Evolutionary conservation across 37 sponge, comb jelly and placozoan species (phyloP).

Genomic region (Ianthella basta): DNA sequence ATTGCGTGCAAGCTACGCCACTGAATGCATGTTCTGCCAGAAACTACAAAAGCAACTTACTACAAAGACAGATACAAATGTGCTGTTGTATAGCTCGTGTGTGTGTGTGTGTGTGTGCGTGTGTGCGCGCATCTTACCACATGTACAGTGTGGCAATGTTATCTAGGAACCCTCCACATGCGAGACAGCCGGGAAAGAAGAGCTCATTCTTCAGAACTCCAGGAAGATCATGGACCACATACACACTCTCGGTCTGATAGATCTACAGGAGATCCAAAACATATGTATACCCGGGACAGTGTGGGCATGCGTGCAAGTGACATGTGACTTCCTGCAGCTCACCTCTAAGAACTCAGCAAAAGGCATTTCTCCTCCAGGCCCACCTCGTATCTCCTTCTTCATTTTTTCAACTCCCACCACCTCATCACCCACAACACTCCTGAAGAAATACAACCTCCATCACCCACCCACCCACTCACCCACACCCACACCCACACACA

Average conservation of each 20-base stretch:
- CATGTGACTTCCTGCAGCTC: neutral
- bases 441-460: neutral
- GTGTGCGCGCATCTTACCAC: constrained; percentile 45
- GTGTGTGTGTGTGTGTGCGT: constrained; percentile 40
- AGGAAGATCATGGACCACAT: constrained; percentile 62
- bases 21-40: too few species aligned
- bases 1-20: too few species aligned
- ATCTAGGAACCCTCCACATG: constrained; percentile 74
- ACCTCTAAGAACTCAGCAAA: constrained; percentile 61
- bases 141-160: constrained; percentile 46
- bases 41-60: too few species aligned
- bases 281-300: constrained; percentile 5
- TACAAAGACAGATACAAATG: too few species aligned
- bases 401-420: constrained; percentile 57
- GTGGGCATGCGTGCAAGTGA: neutral
- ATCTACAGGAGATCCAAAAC: constrained; percentile 44
- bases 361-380: constrained; percentile 9
- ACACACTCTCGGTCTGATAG: constrained; percentile 52
- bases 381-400: constrained; percentile 79
- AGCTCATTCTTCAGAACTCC: constrained; percentile 52
- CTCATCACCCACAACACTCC: constrained; percentile 50
- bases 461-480: constrained; percentile 11
- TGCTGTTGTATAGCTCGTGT: too few species aligned
- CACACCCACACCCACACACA: constrained; percentile 39
- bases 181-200: constrained; percentile 48